Base-by-base conservation (phyloP, 2,113 vertebrate species). In the Cichladusa arquata region DNA sequence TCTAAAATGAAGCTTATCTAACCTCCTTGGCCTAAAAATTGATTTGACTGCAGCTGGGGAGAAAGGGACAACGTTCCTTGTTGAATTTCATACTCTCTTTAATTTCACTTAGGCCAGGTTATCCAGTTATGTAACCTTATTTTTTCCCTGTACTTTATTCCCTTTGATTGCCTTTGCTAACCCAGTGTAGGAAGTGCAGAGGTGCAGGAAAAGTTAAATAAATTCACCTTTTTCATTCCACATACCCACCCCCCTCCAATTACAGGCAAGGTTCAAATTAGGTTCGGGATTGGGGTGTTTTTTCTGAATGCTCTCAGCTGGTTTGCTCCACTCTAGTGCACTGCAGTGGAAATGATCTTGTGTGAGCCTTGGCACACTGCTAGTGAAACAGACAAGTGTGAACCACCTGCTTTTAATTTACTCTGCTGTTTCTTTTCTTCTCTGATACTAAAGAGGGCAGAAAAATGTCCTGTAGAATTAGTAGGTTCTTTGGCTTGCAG, bases 151-250 rank as follows among this genome's bases (percentile, higher is more conserved):
- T 56, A 23, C 9, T 85, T 78, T 18, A 19, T 57, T 62, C 25
- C 12, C 25, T 86, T 84, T 81, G 10, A 9, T 48, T 87, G 19
- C n/a, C 65, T 91, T 61, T 62, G 51, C 42, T 73, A 60, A 66
- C 40, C 50, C 48, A 33, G 26, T 24, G 14, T 48, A 65, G 79
- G 58, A 90, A 90, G 70, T 65, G 36, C 66, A 93, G 66, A 57
- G 36, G 64, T 76, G 25, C 50, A 47, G 18, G 8, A 54, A 13
- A 93, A 96, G 82, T 95, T 93, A 88, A 80, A 86, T 73, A 77
- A 90, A 92, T 92, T 88, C 45, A 70, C 14, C 11, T 73, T 81
- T 92, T 54, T 94, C 34, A 34, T 53, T 82, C n/a, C 73, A 51
- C 18, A 20, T 4, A 6, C 19, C 4, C 24, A 14, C 6, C 0